phyloP scores from a whole-genome alignment of 2,113 vertebrate species.

The human (Homo sapiens) region GRCh38 chr2:107033501-107034000 shows the following conservation, averaged over 20 bases:
- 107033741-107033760: neutral
- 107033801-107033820: neutral
- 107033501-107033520: neutral
- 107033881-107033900: neutral
- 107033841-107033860: neutral
- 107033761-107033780: neutral
- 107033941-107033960: no score
- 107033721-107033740: neutral
- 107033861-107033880: neutral
- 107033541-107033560: neutral
- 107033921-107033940: neutral
- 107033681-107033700: neutral
- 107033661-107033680: neutral
- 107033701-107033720: neutral
- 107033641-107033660: neutral
- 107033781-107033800: neutral
- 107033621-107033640: neutral
- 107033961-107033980: neutral
- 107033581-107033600: neutral
- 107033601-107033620: neutral
- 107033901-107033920: neutral
- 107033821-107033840: neutral
- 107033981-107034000: neutral
- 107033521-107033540: neutral
- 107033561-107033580: neutral